A percentile compares a stretch with the other conserved stretches of the same genome.
Conservation (phyloP, 2,113 vertebrate genomes). For the Pungitius pungitius region DNA sequence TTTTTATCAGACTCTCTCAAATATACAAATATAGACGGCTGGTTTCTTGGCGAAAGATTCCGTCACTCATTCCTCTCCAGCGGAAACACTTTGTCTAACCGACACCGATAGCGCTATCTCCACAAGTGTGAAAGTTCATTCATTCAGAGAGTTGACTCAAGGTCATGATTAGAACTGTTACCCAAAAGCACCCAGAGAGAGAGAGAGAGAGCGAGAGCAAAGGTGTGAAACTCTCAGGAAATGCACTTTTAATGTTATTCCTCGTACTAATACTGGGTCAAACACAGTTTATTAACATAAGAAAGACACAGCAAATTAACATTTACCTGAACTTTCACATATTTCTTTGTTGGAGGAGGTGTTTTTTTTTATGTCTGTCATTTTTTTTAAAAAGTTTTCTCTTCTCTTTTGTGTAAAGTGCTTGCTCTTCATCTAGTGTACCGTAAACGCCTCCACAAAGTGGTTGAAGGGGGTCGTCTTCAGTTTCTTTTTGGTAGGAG, state of each 20-base stretch:
- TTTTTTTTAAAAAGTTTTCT: too few species aligned
- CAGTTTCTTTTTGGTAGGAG: too few species aligned
- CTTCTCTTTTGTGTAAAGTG: too few species aligned
- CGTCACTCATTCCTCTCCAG: conserved; percentile 39
- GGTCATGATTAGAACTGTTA: not conserved
- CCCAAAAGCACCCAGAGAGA: not conserved
- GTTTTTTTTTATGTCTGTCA: too few species aligned
- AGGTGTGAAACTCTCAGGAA: not conserved
- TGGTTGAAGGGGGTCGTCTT: conserved; percentile 8
- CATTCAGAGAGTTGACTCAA: conserved; percentile 25
- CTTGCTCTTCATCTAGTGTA: not conserved
- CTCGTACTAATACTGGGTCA: too few species aligned
- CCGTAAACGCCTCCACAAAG: conserved; percentile 32
- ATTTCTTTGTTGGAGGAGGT: too few species aligned
- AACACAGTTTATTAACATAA: not conserved
- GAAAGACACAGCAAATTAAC: not conserved
- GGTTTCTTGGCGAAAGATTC: not conserved
- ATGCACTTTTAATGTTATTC: conserved; percentile 11
- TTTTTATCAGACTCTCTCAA: conserved; percentile 7
- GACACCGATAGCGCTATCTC: conserved; percentile 12
- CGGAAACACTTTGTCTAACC: conserved; percentile 24
- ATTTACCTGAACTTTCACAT: not conserved
- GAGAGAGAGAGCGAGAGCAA: too few species aligned
- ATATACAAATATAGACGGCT: not conserved
- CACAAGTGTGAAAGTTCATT: not conserved